Base-by-base conservation (phyloP, 2,113 vertebrate genomes). In the Climacteris rufus region DNA sequence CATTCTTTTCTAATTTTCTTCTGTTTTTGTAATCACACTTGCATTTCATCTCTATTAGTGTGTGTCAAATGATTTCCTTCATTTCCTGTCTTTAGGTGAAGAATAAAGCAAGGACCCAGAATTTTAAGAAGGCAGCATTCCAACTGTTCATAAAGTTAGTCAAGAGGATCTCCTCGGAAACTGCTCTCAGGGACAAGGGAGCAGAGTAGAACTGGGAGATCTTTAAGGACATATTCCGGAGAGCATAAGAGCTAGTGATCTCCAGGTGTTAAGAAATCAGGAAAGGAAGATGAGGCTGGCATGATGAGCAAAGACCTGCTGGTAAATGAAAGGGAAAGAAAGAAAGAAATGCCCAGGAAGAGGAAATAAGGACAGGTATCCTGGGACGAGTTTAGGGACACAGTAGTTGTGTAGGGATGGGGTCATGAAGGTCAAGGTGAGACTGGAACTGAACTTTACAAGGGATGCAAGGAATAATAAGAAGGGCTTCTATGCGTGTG, bases 161-260 rank as follows among this genome's bases (percentile, higher is more conserved):
- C 33, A 76, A 22, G 44, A 47, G 13, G 23, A 47, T 9, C 2
- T 3, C 2, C 15, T 42, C 13, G 11, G 24, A 85, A 93, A 33
- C 15, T 25, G 3, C 13, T 11, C 13, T 63, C 8, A 53, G 27
- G 8, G 15, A 31, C 11, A 81, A 53, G 4, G 28, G 11, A 65
- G 25, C 9, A 56, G n/a, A 71, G 35, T 1, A 76, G 33, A 75
- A 7, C 10, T 30, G 22, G 56, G 10, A 83, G 31, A 65, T 50
- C 7, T 75, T 69, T 54, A 79, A 69, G 44, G 28, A 45, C 0
- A 2, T 22, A 53, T 87, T 65, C 28, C 22, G 54, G 3, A 40
- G 5, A 30, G 18, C 0, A 0, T 12, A 30, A 75, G 28, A 60
- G 6, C 19, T 70, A 9, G 22, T 9, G 3, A 15, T 23, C 10